Conservation (phyloP, 2,113 vertebrate species). For the Herpetotheres cachinnans region DNA sequence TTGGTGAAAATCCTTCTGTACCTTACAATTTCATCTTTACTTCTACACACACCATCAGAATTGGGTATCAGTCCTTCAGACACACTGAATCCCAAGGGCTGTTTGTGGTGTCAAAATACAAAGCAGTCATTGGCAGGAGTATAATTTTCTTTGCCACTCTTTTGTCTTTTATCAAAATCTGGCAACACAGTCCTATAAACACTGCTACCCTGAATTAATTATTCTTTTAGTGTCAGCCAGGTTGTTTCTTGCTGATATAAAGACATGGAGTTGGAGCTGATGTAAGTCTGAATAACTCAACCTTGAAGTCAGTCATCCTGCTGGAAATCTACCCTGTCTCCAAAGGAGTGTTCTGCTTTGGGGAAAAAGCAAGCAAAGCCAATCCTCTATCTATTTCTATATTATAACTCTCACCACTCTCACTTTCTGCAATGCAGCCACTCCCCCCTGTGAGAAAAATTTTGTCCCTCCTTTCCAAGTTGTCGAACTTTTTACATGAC, state of each 20-base stretch:
- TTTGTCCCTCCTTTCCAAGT: not conserved
- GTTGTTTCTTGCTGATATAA: not conserved
- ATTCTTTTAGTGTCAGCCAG: not conserved
- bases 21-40: not conserved
- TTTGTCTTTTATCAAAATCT: not conserved
- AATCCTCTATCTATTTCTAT: not conserved
- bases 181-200: not conserved
- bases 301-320: not conserved
- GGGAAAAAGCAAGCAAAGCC: not conserved
- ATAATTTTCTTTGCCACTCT: not conserved
- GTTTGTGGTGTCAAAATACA: not conserved
- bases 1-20: not conserved
- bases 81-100: not conserved
- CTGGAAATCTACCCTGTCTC: not conserved
- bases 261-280: not conserved
- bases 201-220: not conserved
- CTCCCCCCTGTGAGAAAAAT: not conserved
- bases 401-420: not conserved
- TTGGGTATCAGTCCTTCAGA: not conserved
- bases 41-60: not conserved
- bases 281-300: not conserved
- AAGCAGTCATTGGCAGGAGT: accelerated
- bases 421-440: not conserved
- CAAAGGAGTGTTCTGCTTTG: not conserved
- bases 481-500: not conserved